Base-by-base conservation (phyloP, 2,113 vertebrate genomes). In the Scomber colias region DNA sequence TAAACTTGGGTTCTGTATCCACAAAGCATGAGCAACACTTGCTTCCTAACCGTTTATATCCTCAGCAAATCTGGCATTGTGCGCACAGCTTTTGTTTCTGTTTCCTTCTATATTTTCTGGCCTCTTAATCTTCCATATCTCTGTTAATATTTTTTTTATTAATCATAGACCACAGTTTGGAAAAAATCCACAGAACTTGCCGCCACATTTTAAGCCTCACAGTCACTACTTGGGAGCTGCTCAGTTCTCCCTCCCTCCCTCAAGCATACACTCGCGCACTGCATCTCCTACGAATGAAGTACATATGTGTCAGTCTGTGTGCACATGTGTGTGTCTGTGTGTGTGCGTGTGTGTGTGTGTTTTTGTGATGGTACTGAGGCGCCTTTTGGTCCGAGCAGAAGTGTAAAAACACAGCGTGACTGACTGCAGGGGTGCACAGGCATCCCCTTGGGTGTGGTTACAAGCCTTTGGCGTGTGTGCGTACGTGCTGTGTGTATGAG, bases 1-100 rank as follows among this genome's bases (percentile, higher is more conserved):
- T 93, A 94, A 94, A 94, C 92, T 92, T 94, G 93, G 95, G 92
- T 94, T 95, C 92, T 93, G 91, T 94, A 95, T 94, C 89, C 93
- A 95, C 92, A 92, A 94, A 90, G 94, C 95, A 96, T 95, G 95
- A 94, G 90, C 91, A 93, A 85, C 93, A 94, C 92, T 93, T 83
- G 92, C 92, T 93, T 94, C 92, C 90, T 92, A 92, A 92, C 88
- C 82, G 87, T 94, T 88, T 93, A 92, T 95, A 90, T 90, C 79
- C 89, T 92, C 90, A 83, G 87, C 87, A 83, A 82, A 90, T 88
- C 85, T 90, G 82, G 87, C 91, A 88, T 90, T 84, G 84, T 91
- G 86, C n/a, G 75, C 87, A 90, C 87, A 87, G 88, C 91, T 90
- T 89, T 86, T 78, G 19, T 84, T 84, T 78, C 70, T 7, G 19